phyloP scores from a whole-genome alignment of 1,140 invertebrate genomes.

The Scylla paramamosain region DNA sequence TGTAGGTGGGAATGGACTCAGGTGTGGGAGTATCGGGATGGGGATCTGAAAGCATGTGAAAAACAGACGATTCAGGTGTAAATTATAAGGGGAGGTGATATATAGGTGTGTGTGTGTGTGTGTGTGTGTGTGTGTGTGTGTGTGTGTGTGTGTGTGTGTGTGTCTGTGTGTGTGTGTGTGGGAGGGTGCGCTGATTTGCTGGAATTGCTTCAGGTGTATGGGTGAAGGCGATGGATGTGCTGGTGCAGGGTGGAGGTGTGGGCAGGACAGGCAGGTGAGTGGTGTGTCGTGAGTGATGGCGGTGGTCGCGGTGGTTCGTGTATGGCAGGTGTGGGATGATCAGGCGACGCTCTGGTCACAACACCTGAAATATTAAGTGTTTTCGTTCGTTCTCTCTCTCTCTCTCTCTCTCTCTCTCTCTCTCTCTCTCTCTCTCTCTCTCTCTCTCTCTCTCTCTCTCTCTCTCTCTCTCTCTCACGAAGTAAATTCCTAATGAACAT shows the following conservation, averaged over 20 bases:
- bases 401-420: not conserved
- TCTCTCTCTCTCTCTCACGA: constrained; percentile 5
- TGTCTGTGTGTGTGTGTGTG: not conserved
- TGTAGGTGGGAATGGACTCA: constrained; percentile 21
- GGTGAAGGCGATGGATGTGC: no score
- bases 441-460: not conserved
- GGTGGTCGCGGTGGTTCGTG: not conserved
- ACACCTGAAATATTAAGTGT: constrained; percentile 1
- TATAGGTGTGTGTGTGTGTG: not conserved
- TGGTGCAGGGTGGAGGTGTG: not conserved
- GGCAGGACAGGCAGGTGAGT: not conserved
- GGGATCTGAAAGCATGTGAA: not conserved
- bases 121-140: no score
- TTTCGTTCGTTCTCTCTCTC: not conserved
- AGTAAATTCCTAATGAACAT: not conserved
- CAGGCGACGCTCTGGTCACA: not conserved
- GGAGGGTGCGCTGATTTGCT: no score
- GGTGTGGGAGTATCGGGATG: not conserved
- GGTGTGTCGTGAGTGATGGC: not conserved
- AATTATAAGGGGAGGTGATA: not conserved
- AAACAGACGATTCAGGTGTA: constrained; percentile 1
- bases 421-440: not conserved
- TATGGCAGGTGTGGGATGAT: not conserved
- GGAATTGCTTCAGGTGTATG: no score
- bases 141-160: no score